These are phyloP conservation scores for Yponomeuta malinellus DNA, from an alignment of 2,888 invertebrate genomes.

Conservation along the genomic window DNA sequence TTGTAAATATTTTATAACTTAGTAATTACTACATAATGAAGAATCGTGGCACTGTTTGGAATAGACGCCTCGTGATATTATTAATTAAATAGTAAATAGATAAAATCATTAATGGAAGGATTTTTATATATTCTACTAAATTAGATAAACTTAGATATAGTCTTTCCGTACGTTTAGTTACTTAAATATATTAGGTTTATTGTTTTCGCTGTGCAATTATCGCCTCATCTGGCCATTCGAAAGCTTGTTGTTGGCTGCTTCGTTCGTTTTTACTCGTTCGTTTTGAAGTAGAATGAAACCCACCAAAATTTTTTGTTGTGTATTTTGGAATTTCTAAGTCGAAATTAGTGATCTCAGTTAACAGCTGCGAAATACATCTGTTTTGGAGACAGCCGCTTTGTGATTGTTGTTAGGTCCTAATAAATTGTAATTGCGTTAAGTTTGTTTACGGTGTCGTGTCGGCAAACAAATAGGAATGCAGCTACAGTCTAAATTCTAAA, in stretches of 20 bases:
- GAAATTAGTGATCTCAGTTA: conserved; percentile 68
- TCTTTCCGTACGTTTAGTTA: conserved; percentile 50
- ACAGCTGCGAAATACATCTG: conserved; percentile 63
- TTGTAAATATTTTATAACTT: conserved; percentile 69
- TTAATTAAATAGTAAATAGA: conserved; percentile 72
- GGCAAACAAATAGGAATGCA: conserved; percentile 45
- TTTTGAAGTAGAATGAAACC: conserved; percentile 33
- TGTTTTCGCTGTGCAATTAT: conserved; percentile 74
- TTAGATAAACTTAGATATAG: conserved; percentile 71
- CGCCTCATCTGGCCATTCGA: conserved; percentile 50
- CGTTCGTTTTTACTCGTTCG: conserved; percentile 43
- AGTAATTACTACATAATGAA: conserved; percentile 49
- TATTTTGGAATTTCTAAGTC: conserved; percentile 31
- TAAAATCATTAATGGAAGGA: conserved; percentile 72
- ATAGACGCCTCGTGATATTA: conserved; percentile 73
- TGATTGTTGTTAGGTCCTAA: conserved; percentile 60
- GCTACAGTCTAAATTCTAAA: conserved; percentile 30
- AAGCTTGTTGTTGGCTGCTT: conserved; percentile 59
- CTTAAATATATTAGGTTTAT: conserved; percentile 53
- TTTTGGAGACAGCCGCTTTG: conserved; percentile 54
- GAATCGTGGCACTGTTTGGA: conserved; percentile 65
- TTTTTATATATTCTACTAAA: conserved; percentile 75
- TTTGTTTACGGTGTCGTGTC: conserved; percentile 69
- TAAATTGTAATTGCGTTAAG: conserved; percentile 50
- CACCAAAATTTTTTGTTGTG: conserved; percentile 27